These are phyloP conservation scores for Helobdella robusta DNA, from an alignment of 2,888 invertebrate genomes.

Conservation along the genomic window DNA sequence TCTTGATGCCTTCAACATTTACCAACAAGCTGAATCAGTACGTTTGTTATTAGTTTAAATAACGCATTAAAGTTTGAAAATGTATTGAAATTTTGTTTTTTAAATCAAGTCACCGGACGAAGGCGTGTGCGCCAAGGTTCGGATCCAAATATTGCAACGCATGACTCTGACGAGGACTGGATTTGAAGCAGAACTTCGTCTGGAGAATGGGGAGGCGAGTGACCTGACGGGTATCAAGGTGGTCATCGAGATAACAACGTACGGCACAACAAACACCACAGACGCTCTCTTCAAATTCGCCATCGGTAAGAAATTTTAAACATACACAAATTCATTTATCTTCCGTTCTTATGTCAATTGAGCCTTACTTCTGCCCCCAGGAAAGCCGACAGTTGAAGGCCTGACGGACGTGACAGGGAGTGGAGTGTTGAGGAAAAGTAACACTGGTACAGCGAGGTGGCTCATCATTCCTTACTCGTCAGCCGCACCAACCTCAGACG, in stretches of 20 bases:
- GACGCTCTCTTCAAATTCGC: conserved; percentile 18
- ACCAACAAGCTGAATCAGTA: conserved; percentile 25
- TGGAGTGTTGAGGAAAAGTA: conserved; percentile 30
- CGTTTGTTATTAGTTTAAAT: too few relatives aligned
- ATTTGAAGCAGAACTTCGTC: conserved; percentile 28
- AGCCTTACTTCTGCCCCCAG: conserved; percentile 25
- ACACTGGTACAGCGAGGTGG: conserved; percentile 35
- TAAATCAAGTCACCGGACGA: conserved; percentile 11
- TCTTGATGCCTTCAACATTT: conserved; percentile 31
- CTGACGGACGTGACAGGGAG: conserved; percentile 36
- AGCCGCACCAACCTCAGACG: conserved; percentile 36
- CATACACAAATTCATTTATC: background rate
- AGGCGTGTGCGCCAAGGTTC: conserved; percentile 32
- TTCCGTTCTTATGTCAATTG: background rate
- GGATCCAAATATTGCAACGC: conserved; percentile 29
- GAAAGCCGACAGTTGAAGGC: conserved; percentile 33
- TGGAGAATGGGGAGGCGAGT: conserved; percentile 29
- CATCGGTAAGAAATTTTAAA: conserved; percentile 16
- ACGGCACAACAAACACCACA: conserved; percentile 1
- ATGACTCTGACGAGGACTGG: conserved; percentile 29
- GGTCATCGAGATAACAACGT: conserved; percentile 23
- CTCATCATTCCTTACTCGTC: conserved; percentile 37
- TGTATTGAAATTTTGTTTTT: background rate
- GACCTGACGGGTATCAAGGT: conserved; percentile 27
- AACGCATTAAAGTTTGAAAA: too few relatives aligned